These are phyloP conservation scores for Delia radicum DNA, from an alignment of 1,140 invertebrate species.

Conservation along the genomic window DNA sequence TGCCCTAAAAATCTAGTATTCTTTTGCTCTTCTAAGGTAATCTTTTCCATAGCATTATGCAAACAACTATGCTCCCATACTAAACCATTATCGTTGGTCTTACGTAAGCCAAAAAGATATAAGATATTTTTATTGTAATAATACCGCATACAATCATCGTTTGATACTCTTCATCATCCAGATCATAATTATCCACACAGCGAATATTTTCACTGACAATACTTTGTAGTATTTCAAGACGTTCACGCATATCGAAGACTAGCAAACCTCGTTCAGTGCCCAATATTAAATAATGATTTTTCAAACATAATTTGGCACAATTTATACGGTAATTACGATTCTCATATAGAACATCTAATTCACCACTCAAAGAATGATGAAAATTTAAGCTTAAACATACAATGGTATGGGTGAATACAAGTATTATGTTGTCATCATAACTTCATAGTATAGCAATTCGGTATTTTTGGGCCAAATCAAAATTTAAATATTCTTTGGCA, in stretches of 20 bases:
- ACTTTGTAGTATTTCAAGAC: conserved; percentile 34
- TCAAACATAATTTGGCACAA: conserved; percentile 39
- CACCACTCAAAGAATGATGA: background rate
- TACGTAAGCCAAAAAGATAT: conserved; percentile 38
- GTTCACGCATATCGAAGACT: conserved; percentile 37
- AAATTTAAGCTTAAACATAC: conserved; percentile 8
- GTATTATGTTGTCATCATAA: conserved; percentile 28
- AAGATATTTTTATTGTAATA: conserved; percentile 34
- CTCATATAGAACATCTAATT: conserved; percentile 28
- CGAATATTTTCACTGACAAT: conserved; percentile 48
- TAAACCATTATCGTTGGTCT: conserved; percentile 25
- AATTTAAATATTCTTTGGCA: background rate
- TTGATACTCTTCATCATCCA: conserved; percentile 35
- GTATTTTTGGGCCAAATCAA: too few relatives aligned
- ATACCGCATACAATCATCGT: conserved; percentile 47
- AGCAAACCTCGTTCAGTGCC: conserved; percentile 45
- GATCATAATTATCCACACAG: conserved; percentile 43
- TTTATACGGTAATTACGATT: conserved; percentile 30
- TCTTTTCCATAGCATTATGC: too few relatives aligned
- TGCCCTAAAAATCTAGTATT: too few relatives aligned
- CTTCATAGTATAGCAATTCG: conserved; percentile 25
- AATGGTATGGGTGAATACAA: conserved; percentile 35
- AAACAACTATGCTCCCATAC: conserved; percentile 37
- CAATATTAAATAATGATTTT: conserved; percentile 40
- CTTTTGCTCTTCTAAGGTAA: too few relatives aligned